Evolutionary conservation across 2,888 invertebrate genomes (phyloP).

Genomic region (Embidobia sp.): DNA sequence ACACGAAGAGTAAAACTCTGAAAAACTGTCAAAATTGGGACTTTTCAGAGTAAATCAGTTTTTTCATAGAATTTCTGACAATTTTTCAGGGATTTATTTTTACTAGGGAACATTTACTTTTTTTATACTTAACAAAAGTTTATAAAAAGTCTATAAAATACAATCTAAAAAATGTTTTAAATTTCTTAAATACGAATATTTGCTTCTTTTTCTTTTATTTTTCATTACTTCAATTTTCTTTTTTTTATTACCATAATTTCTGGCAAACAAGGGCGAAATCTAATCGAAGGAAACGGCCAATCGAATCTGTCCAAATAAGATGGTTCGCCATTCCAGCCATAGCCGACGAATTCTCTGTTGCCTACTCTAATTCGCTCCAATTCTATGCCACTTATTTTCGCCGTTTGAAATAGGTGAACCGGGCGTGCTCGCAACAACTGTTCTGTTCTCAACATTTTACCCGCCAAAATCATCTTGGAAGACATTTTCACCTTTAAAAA

Average conservation of each 20-base stretch:
- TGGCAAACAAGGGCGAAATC: slow-evolving; percentile 84
- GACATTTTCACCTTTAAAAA: slow-evolving; percentile 1
- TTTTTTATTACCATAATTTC: slow-evolving; percentile 82
- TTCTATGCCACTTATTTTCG: not conserved
- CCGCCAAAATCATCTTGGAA: not conserved
- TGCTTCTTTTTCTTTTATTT: too few relatives aligned
- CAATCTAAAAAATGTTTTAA: too few relatives aligned
- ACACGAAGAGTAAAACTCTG: too few relatives aligned
- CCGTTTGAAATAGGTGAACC: slow-evolving; percentile 2
- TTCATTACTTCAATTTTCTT: too few relatives aligned
- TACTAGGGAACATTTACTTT: too few relatives aligned
- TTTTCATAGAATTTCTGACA: too few relatives aligned
- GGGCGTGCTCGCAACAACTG: not conserved
- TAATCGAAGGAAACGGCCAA: slow-evolving; percentile 85
- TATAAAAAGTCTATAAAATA: too few relatives aligned
- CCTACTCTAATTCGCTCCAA: slow-evolving; percentile 80
- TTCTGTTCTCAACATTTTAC: not conserved
- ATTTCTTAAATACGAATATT: too few relatives aligned
- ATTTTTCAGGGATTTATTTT: too few relatives aligned
- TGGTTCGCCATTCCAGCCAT: slow-evolving; percentile 83
- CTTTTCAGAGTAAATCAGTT: too few relatives aligned
- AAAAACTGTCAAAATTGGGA: too few relatives aligned
- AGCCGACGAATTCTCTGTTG: slow-evolving; percentile 85
- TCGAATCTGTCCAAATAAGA: slow-evolving; percentile 84
- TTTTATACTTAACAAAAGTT: too few relatives aligned